phyloP scores from a whole-genome alignment of 2,888 invertebrate genomes.

The Netelia inedita region DNA sequence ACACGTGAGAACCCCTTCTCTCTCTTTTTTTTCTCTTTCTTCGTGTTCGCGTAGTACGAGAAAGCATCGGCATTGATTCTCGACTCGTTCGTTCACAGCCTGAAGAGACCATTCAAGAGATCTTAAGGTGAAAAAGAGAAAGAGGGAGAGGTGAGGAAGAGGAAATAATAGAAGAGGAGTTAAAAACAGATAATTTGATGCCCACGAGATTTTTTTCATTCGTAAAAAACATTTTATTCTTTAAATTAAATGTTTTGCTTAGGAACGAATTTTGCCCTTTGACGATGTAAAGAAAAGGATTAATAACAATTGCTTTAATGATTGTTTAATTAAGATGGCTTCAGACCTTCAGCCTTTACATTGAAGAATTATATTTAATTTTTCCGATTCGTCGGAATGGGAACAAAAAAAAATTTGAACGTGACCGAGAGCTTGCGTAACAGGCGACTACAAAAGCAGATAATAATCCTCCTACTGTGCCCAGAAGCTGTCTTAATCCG shows the following conservation, averaged over 20 bases:
- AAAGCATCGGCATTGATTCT: constrained; percentile 46
- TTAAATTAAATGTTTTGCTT: neutral
- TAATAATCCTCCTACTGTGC: constrained; percentile 81
- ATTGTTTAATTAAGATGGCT: too few species aligned
- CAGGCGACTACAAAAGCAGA: constrained; percentile 72
- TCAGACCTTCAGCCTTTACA: too few species aligned
- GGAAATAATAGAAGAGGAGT: constrained; percentile 52
- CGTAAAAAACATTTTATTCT: neutral
- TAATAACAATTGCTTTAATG: too few species aligned
- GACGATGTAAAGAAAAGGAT: too few species aligned
- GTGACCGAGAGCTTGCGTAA: constrained; percentile 55
- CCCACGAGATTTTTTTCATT: constrained; percentile 54
- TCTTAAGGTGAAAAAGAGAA: constrained; percentile 48
- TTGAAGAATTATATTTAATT: too few species aligned
- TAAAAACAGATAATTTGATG: constrained; percentile 67
- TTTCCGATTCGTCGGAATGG: neutral
- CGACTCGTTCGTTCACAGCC: constrained; percentile 43
- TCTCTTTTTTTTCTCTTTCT: constrained; percentile 13
- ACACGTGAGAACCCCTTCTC: constrained; percentile 68
- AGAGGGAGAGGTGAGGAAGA: constrained; percentile 24
- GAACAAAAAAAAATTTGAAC: constrained; percentile 28
- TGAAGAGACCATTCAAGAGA: constrained; percentile 61
- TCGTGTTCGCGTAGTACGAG: constrained; percentile 26
- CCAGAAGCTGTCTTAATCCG: constrained; percentile 82
- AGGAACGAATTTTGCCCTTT: too few species aligned